A percentile compares a stretch with the other conserved stretches of the same genome.
These are phyloP conservation scores for Acanthisitta chloris DNA, from an alignment of 2,113 vertebrate genomes.

Conservation along the genomic window DNA sequence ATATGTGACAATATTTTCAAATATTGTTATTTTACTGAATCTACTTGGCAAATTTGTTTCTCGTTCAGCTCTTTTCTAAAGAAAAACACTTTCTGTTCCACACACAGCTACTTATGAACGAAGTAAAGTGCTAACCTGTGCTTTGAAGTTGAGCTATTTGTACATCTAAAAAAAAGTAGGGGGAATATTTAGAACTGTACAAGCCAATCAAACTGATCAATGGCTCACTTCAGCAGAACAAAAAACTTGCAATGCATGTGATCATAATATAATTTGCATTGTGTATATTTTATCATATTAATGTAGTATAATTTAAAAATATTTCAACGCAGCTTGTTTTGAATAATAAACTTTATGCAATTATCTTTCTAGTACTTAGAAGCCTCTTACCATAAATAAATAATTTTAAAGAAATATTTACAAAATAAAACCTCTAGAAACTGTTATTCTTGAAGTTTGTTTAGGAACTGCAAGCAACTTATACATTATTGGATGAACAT, in stretches of 20 bases:
- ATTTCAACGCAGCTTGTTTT: neutral
- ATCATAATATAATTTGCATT: neutral
- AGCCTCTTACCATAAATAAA: neutral
- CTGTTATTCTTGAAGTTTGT: neutral
- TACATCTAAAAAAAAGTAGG: neutral
- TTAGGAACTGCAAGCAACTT: neutral
- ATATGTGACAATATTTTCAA: neutral
- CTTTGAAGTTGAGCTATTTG: neutral
- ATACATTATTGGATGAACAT: neutral
- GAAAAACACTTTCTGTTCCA: neutral
- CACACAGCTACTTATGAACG: neutral
- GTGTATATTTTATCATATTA: neutral
- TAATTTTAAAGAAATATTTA: neutral
- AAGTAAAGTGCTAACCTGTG: neutral
- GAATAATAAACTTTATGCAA: neutral
- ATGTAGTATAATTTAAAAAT: neutral
- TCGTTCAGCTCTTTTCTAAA: neutral
- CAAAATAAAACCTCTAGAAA: neutral
- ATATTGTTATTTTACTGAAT: neutral
- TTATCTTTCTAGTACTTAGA: neutral
- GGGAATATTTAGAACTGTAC: neutral
- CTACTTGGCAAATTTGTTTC: neutral
- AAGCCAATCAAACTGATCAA: neutral
- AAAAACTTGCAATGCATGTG: neutral
- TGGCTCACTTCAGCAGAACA: neutral